These are phyloP conservation scores for Endotricha flammealis DNA, from an alignment of 2,888 invertebrate species.

Conservation along the genomic window DNA sequence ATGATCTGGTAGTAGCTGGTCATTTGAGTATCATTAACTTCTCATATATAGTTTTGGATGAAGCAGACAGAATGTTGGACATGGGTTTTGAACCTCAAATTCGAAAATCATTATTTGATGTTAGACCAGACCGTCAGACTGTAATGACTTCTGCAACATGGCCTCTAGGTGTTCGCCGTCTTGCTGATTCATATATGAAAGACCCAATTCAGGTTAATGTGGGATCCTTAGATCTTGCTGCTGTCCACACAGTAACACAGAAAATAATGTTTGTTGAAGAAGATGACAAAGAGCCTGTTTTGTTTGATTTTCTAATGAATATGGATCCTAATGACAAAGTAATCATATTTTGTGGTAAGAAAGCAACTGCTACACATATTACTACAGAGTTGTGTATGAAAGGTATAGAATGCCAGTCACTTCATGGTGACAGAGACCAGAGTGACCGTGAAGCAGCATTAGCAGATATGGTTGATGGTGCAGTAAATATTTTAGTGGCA, in stretches of 20 bases:
- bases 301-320: slow-evolving; percentile 82
- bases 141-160: slow-evolving; percentile 98
- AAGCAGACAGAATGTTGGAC: slow-evolving; percentile 93
- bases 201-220: slow-evolving; percentile 94
- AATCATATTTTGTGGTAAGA: slow-evolving; percentile 94
- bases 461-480: slow-evolving; percentile 87
- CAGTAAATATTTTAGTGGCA: slow-evolving; percentile 90
- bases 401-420: slow-evolving; percentile 84
- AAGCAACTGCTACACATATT: slow-evolving; percentile 89
- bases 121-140: slow-evolving; percentile 94
- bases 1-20: slow-evolving; percentile 88
- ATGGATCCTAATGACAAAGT: slow-evolving; percentile 89
- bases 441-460: slow-evolving; percentile 88
- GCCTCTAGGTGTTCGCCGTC: slow-evolving; percentile 91
- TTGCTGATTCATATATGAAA: slow-evolving; percentile 92
- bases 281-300: slow-evolving; percentile 80
- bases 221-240: slow-evolving; percentile 91
- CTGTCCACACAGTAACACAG: slow-evolving; percentile 92
- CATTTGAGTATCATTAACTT: slow-evolving; percentile 87
- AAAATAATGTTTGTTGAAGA: slow-evolving; percentile 85
- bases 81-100: slow-evolving; percentile 95
- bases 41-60: slow-evolving; percentile 94
- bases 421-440: slow-evolving; percentile 94
- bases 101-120: slow-evolving; percentile 86
- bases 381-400: slow-evolving; percentile 86